Evolutionary conservation across 2,797 vertebrate genomes (phyloP).

Genomic region (Sebastes wilsoni): DNA sequence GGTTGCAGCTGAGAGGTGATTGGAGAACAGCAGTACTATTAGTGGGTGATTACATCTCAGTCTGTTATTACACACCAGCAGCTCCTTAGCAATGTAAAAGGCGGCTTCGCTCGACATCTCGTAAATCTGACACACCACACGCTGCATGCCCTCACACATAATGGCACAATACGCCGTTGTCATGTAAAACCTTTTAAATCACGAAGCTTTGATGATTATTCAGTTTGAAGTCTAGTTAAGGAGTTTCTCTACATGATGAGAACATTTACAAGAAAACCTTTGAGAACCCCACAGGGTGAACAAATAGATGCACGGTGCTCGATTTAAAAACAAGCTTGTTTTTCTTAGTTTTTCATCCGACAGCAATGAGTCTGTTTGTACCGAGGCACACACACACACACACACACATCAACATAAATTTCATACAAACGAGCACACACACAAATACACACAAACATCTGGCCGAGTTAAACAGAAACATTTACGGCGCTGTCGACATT

Average conservation of each 20-base stretch:
- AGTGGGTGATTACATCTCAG: constrained; percentile 64
- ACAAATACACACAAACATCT: constrained; percentile 7
- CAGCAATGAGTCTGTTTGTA: constrained; percentile 44
- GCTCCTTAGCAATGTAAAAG: constrained; percentile 51
- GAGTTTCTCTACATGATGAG: not conserved
- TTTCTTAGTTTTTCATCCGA: constrained; percentile 18
- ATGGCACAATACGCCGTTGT: constrained; percentile 46
- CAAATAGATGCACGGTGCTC: not conserved
- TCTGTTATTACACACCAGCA: constrained; percentile 64
- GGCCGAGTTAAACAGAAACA: constrained; percentile 39
- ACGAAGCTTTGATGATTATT: constrained; percentile 27
- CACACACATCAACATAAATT: constrained; percentile 4
- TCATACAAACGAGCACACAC: not conserved
- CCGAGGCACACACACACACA: not conserved
- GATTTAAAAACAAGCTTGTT: constrained; percentile 27
- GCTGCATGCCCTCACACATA: constrained; percentile 18
- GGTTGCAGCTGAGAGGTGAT: constrained; percentile 56
- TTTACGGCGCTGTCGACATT: constrained; percentile 32
- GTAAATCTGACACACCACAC: constrained; percentile 67
- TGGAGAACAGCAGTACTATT: constrained; percentile 62
- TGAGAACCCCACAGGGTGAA: not conserved
- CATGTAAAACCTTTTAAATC: constrained; percentile 19
- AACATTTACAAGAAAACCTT: constrained; percentile 8
- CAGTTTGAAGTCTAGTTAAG: constrained; percentile 31
- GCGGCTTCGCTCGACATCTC: constrained; percentile 37